Base-by-base conservation (phyloP, 2,888 invertebrate species). In the Trachelus stipa region DNA sequence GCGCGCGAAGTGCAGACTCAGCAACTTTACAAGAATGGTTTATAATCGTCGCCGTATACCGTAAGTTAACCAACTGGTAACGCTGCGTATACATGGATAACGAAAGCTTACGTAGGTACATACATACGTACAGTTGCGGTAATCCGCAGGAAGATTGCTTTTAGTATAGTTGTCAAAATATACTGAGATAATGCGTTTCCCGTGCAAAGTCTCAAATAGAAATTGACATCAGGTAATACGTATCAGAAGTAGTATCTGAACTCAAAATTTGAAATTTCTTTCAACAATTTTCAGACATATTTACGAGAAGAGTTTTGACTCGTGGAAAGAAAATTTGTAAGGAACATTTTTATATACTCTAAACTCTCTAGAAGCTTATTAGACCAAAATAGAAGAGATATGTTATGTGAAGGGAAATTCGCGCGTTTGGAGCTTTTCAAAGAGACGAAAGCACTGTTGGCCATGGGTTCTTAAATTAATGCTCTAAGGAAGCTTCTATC, bases 1-100 rank as follows among this genome's bases (percentile, higher is more conserved):
- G 23, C 23, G 56, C 76, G 35, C 76, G 69, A 76, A 69, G 30
- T 34, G 34, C 75, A 12, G 75, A 69, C 35, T 23, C 23, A 23
- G 56, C 56, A 56, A 56, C 56, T 56, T 56, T 9, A 23, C 56
- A 56, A 56, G 56, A 56, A 56, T 56, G 2, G 23, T 56, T 56
- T 56, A 56, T 56, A 56, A 56, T 56, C 56, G 56, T 56, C 23
- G 56, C 56, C 56, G 23, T 56, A 23, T 23, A 56, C 23, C 23
- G 23, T 4, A 56, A 56, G 56, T 9, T 9, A 23, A 23, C 56
- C 23, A 23, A 9, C 56, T 23, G 56, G 56, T 56, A 56, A 56
- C 23, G 2, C 23, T 56, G 15, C 23, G 23, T 56, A 6, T 56
- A 23, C 56, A 23, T 56, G 23, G 56, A 23, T 23, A 23, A 56